These are phyloP conservation scores for Drosophila mimica DNA, from an alignment of 2,888 invertebrate species.

Conservation along the genomic window DNA sequence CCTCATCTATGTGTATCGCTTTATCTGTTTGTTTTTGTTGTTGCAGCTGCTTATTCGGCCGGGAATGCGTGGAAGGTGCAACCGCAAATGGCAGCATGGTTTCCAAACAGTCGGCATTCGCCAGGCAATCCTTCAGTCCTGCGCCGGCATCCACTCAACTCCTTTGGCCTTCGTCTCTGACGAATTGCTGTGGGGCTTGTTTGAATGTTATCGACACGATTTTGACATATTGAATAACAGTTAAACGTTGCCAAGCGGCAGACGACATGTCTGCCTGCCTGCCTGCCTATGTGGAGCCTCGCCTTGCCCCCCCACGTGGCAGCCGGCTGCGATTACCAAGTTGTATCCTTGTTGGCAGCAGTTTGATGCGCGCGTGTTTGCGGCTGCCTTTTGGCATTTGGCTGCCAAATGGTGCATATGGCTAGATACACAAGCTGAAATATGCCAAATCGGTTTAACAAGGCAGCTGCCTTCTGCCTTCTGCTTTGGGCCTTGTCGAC, in stretches of 20 bases:
- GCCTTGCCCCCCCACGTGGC: not conserved
- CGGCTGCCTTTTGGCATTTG: constrained; percentile 80
- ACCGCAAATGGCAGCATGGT: constrained; percentile 68
- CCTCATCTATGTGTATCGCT: not conserved
- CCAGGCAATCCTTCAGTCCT: constrained; percentile 25
- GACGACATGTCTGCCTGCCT: constrained; percentile 50
- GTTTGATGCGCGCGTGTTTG: constrained; percentile 66
- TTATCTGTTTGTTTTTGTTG: not conserved
- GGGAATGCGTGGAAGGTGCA: constrained; percentile 40
- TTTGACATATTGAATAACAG: constrained; percentile 82
- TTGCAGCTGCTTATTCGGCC: constrained; percentile 27
- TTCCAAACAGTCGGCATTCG: constrained; percentile 19
- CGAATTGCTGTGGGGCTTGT: constrained; percentile 42
- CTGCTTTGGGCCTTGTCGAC: constrained; percentile 17
- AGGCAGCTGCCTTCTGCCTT: constrained; percentile 40
- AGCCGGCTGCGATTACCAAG: constrained; percentile 7
- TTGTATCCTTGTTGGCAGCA: constrained; percentile 47
- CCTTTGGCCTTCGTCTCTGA: not conserved
- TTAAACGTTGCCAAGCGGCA: constrained; percentile 67
- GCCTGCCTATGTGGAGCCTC: constrained; percentile 23
- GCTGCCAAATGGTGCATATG: constrained; percentile 81
- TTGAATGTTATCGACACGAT: constrained; percentile 80
- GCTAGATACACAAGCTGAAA: constrained; percentile 62
- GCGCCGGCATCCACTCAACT: constrained; percentile 3
- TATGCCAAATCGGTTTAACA: constrained; percentile 80